These are phyloP conservation scores for Halichoerus grypus DNA, from an alignment of 2,113 vertebrate species.

Conservation along the genomic window DNA sequence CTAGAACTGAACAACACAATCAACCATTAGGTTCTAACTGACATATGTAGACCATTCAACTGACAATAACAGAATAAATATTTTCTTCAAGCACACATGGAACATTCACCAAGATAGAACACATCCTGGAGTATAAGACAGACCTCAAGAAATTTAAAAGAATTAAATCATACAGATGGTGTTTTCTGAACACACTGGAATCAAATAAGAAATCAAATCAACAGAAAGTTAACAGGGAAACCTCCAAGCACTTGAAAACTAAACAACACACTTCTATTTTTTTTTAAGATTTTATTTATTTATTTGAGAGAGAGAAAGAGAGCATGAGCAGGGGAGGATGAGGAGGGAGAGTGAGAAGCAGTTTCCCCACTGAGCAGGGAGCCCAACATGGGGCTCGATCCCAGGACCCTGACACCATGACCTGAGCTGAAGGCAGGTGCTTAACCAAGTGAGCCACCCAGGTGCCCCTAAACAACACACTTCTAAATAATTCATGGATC, in stretches of 20 bases:
- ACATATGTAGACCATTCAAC: not conserved
- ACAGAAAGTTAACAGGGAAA: not conserved
- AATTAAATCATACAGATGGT: not conserved
- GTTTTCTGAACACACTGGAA: not conserved
- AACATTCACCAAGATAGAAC: not conserved
- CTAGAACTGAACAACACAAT: not conserved
- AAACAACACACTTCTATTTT: not conserved
- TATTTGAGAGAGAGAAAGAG: not conserved
- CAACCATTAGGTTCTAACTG: not conserved
- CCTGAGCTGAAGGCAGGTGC: not conserved
- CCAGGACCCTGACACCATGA: not conserved
- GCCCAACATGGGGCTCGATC: not conserved
- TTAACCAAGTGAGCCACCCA: not conserved
- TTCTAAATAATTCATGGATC: not conserved
- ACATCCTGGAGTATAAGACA: not conserved
- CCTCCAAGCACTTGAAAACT: not conserved
- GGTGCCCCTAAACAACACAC: not conserved
- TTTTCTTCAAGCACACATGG: not conserved
- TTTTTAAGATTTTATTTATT: not conserved
- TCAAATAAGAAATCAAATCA: slow-evolving; percentile 8
- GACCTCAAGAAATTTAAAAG: not conserved
- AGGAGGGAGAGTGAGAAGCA: not conserved
- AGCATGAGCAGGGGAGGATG: not conserved
- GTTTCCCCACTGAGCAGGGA: not conserved
- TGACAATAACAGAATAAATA: not conserved